A percentile compares a stretch with the other conserved stretches of the same genome.
phyloP scores from a whole-genome alignment of 1,140 invertebrate genomes.

The Cataglyphis hispanica region DNA sequence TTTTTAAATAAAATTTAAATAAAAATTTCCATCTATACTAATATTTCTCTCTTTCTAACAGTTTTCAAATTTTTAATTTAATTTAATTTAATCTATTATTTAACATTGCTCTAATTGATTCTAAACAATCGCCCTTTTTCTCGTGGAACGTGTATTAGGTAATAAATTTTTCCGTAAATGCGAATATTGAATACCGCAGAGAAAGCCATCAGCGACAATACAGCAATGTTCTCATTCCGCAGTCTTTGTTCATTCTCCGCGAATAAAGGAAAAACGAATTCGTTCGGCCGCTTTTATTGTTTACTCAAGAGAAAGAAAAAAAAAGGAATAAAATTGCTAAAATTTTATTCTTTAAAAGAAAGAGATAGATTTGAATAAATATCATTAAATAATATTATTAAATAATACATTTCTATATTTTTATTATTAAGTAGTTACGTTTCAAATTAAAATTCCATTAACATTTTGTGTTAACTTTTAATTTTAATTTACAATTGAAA shows the following conservation, averaged over 20 bases:
- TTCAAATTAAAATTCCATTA: not conserved
- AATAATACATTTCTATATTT: not conserved
- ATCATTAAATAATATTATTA: not conserved
- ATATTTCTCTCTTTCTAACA: not conserved
- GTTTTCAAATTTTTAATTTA: not conserved
- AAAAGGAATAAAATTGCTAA: not conserved
- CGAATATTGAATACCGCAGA: slow-evolving; percentile 32
- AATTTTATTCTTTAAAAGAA: not conserved
- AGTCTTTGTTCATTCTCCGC: slow-evolving; percentile 2
- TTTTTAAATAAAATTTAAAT: not conserved
- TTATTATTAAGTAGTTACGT: not conserved
- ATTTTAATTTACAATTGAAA: not conserved
- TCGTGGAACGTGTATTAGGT: not conserved
- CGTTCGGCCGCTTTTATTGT: slow-evolving; percentile 24
- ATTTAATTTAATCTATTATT: not conserved
- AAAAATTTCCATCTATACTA: not conserved
- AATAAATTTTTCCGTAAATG: slow-evolving; percentile 24
- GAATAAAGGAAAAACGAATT: slow-evolving; percentile 42
- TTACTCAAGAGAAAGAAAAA: not conserved
- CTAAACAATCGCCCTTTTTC: not conserved
- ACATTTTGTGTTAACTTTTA: not conserved
- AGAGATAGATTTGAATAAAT: not conserved
- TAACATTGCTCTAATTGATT: not conserved
- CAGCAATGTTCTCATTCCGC: slow-evolving; percentile 35
- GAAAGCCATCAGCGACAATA: slow-evolving; percentile 13